These are phyloP conservation scores for Phylloscopus trochiloides DNA, from an alignment of 2,113 vertebrate species.

Conservation along the genomic window DNA sequence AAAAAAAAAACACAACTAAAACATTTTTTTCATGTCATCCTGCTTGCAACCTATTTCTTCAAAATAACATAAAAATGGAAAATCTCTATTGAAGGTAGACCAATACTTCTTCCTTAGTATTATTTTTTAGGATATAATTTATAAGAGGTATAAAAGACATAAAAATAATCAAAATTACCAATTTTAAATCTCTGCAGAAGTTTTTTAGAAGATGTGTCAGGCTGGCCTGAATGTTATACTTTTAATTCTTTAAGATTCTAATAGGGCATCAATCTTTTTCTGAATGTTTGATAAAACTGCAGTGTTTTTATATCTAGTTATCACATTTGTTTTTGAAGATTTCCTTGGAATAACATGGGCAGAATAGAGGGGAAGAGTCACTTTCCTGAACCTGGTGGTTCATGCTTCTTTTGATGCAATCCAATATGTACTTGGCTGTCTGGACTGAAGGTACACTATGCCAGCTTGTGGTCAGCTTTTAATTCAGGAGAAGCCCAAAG, in stretches of 20 bases:
- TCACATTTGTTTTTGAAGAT: neutral
- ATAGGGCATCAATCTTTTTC: neutral
- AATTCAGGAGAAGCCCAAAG: neutral
- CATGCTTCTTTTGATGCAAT: neutral
- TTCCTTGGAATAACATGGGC: fast-evolving
- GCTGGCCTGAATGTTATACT: neutral
- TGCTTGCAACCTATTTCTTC: neutral
- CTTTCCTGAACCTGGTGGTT: neutral
- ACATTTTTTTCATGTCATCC: fast-evolving
- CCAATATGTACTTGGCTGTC: neutral
- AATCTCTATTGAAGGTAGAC: neutral
- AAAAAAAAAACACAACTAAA: neutral
- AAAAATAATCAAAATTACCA: neutral
- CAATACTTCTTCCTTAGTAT: neutral
- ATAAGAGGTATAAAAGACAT: neutral
- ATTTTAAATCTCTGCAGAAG: neutral
- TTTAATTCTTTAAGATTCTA: neutral
- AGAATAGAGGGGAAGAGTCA: neutral
- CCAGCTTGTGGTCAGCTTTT: neutral
- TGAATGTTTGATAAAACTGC: neutral
- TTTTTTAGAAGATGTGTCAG: neutral
- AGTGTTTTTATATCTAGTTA: neutral
- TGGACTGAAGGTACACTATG: neutral
- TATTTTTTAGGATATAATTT: neutral
- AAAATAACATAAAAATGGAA: neutral